Evolutionary conservation across 2,888 invertebrate genomes (phyloP).

Genomic region (Patella caerulea): DNA sequence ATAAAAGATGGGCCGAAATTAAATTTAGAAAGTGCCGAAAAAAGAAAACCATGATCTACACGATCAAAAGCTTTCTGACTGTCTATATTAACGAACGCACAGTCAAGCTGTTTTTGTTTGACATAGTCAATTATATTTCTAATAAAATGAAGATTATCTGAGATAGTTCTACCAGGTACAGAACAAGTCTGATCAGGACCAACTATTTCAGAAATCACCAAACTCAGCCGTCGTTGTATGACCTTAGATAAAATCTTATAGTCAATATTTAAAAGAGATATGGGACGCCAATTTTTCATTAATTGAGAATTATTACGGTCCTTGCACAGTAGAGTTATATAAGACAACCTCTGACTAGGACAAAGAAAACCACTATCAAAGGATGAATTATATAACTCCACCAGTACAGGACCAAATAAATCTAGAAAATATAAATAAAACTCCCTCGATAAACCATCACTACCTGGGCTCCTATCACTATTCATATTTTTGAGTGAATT

Average conservation of each 20-base stretch:
- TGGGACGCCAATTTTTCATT: conserved; percentile 44
- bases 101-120: conserved; percentile 35
- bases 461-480: conserved; percentile 37
- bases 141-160: conserved; percentile 43
- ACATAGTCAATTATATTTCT: conserved; percentile 40
- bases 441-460: conserved; percentile 41
- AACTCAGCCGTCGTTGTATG: conserved; percentile 33
- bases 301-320: conserved; percentile 28
- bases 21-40: conserved; percentile 35
- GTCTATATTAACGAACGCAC: conserved; percentile 41
- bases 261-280: conserved; percentile 43
- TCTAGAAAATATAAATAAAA: conserved; percentile 35
- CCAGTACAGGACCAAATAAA: conserved; percentile 27
- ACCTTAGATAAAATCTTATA: conserved; percentile 44
- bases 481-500: conserved; percentile 27
- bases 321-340: conserved; percentile 40
- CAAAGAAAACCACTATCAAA: conserved; percentile 29
- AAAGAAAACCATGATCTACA: conserved; percentile 41
- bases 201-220: conserved; percentile 34
- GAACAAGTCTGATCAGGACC: conserved; percentile 43
- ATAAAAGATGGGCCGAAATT: conserved; percentile 41
- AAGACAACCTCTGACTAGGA: conserved; percentile 22
- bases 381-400: conserved; percentile 21
- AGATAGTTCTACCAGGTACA: conserved; percentile 41
- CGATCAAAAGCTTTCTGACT: conserved; percentile 49